These are phyloP conservation scores for Chanos chanos DNA, from an alignment of 2,797 vertebrate species.

Conservation along the genomic window DNA sequence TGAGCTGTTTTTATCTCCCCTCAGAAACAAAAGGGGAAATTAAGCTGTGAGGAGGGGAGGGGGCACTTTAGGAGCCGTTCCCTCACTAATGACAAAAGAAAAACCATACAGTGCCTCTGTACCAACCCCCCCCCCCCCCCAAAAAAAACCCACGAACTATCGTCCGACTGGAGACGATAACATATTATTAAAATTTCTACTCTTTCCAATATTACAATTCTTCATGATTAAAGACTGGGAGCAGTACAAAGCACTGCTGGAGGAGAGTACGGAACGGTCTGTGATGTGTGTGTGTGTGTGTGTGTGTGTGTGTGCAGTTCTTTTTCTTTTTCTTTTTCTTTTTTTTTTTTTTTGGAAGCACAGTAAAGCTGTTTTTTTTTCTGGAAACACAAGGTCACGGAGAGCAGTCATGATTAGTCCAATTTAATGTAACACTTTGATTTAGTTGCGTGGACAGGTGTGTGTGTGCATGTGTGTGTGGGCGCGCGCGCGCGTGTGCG, in stretches of 20 bases:
- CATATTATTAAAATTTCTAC: constrained; percentile 43
- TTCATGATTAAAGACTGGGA: constrained; percentile 29
- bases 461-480: neutral
- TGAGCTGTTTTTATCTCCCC: constrained; percentile 27
- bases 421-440: no score
- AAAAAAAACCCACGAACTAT: constrained; percentile 37
- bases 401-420: no score
- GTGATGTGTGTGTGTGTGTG: neutral
- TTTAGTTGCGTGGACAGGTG: neutral
- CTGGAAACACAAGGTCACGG: no score
- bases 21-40: constrained; percentile 44
- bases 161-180: constrained; percentile 29
- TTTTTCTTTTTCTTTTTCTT: no score
- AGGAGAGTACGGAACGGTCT: constrained; percentile 12
- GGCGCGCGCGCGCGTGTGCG: neutral
- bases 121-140: constrained; percentile 18
- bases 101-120: constrained; percentile 28
- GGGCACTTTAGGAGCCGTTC: no score
- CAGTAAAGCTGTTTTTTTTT: no score
- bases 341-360: no score
- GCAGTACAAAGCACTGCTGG: constrained; percentile 9
- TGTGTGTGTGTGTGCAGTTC: neutral
- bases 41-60: constrained; percentile 29
- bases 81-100: constrained; percentile 38
- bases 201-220: constrained; percentile 29